These are phyloP conservation scores for Delphinapterus leucas DNA, from an alignment of 2,113 vertebrate species.

Conservation along the genomic window DNA sequence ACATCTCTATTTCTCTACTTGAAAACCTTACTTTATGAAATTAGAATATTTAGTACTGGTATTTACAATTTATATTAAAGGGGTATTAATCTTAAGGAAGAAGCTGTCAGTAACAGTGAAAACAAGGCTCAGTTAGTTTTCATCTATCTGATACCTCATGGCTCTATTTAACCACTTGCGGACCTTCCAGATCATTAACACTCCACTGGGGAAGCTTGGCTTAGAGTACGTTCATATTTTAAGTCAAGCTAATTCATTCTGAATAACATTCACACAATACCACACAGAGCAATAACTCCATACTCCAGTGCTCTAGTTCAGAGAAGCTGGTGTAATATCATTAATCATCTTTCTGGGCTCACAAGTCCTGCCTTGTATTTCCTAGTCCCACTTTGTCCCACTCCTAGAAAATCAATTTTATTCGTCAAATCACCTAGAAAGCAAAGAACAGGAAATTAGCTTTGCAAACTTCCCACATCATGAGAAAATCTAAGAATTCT, in stretches of 20 bases:
- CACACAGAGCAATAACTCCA: neutral
- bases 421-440: neutral
- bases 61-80: conserved; percentile 37
- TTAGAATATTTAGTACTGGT: neutral
- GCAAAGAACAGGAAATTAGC: neutral
- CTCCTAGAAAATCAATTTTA: neutral
- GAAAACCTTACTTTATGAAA: conserved; percentile 25
- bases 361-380: neutral
- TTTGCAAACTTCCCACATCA: neutral
- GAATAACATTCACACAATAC: conserved; percentile 16
- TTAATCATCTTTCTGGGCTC: neutral
- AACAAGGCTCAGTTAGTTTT: neutral
- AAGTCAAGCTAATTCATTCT: conserved; percentile 25
- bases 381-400: neutral
- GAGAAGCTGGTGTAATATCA: neutral
- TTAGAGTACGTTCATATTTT: neutral
- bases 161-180: conserved; percentile 21
- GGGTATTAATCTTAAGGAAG: neutral
- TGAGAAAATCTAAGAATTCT: neutral
- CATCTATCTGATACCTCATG: neutral
- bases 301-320: neutral
- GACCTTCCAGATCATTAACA: neutral
- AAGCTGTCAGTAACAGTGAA: conserved; percentile 1
- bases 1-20: neutral
- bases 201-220: neutral